A percentile compares a stretch with the other conserved stretches of the same genome.
These are phyloP conservation scores for Pachycephus smyrnensis DNA, from an alignment of 2,888 invertebrate species.

Conservation along the genomic window DNA sequence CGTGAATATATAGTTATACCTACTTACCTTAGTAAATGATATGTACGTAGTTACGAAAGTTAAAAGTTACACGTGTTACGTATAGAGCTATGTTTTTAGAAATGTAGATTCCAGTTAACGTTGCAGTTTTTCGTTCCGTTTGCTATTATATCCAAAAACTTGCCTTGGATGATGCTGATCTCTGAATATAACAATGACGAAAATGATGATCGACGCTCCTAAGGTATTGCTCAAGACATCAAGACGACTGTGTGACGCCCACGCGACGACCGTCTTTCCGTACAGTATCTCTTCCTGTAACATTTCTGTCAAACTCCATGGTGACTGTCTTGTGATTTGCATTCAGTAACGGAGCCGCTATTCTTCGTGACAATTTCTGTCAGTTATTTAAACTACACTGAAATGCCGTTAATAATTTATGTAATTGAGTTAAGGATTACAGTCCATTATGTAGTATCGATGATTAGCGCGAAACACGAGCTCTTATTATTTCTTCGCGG, in stretches of 20 bases:
- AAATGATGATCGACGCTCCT: not conserved
- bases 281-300: not conserved
- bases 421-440: not conserved
- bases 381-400: not conserved
- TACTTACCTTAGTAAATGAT: not conserved
- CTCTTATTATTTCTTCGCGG: not conserved
- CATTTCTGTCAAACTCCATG: not conserved
- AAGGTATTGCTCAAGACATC: not conserved
- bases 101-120: not conserved
- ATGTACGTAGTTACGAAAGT: not conserved
- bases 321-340: not conserved
- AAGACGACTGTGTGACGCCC: not conserved
- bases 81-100: not conserved
- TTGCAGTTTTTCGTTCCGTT: not conserved
- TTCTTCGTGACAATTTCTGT: not conserved
- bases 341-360: not conserved
- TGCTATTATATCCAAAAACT: not conserved
- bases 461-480: not conserved
- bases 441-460: not conserved
- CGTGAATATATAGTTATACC: too few species aligned
- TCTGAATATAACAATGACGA: slow-evolving; percentile 13
- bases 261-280: not conserved
- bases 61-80: not conserved
- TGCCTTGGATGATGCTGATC: not conserved
- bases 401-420: not conserved